Percentiles rank a stretch among this genome's conserved stretches.
Conservation (phyloP, 2,797 vertebrate genomes). For the Paratrypauchen microcephalus region DNA sequence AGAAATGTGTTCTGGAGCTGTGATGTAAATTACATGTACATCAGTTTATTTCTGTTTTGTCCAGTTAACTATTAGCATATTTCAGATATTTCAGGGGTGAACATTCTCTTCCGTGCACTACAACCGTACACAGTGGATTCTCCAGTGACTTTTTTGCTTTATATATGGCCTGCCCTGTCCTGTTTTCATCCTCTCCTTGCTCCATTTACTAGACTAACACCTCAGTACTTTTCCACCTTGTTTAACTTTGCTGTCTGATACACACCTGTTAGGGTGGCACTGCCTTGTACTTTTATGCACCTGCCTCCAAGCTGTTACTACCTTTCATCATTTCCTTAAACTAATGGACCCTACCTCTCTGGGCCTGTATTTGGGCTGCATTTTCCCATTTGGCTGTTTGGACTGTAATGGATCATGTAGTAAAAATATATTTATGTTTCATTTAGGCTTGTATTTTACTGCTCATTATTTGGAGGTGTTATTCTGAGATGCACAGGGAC, state of each 20-base stretch:
- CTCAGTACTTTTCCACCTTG: conserved; percentile 10
- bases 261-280: not conserved
- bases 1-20: too few relatives aligned
- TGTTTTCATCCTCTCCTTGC: not conserved
- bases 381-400: not conserved
- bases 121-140: not conserved
- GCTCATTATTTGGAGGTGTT: conserved; percentile 9
- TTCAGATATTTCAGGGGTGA: not conserved
- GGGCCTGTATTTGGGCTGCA: not conserved
- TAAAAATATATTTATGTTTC: not conserved
- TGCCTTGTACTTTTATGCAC: not conserved
- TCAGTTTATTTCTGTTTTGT: too few relatives aligned
- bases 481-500: conserved; percentile 24
- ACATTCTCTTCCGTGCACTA: not conserved
- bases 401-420: conserved; percentile 2
- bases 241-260: conserved; percentile 8
- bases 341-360: conserved; percentile 5
- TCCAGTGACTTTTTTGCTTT: not conserved
- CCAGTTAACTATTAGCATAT: too few relatives aligned
- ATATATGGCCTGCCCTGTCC: not conserved
- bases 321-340: conserved; percentile 8
- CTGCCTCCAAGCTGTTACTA: conserved; percentile 9
- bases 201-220: conserved; percentile 1
- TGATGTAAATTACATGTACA: too few relatives aligned
- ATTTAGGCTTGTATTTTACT: conserved; percentile 6